Percentiles rank a stretch among this genome's conserved stretches.
phyloP scores from a whole-genome alignment of 37 sponge, comb jelly and placozoan genomes.

The Axinella damicornis region DNA sequence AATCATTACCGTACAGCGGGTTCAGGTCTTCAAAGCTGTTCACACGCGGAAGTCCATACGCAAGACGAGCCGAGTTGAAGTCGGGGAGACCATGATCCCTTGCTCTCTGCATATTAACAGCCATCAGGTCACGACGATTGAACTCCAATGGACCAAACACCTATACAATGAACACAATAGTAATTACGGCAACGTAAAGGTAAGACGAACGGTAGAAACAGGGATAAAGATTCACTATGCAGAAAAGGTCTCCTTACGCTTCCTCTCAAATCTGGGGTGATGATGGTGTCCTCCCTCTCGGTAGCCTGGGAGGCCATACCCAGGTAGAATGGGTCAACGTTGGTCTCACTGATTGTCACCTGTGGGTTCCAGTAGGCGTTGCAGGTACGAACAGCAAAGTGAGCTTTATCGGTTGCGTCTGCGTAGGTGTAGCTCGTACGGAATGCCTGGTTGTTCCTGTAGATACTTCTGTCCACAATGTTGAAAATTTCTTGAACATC shows the following conservation, averaged over 20 bases:
- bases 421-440: background rate
- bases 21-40: conserved; percentile 78
- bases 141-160: conserved; percentile 93
- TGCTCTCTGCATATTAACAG: conserved; percentile 93
- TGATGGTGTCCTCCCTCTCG: conserved; percentile 91
- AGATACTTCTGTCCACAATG: too few relatives aligned
- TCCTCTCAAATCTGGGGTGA: conserved; percentile 92
- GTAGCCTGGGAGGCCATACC: conserved; percentile 88
- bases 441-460: too few relatives aligned
- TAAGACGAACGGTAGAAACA: background rate
- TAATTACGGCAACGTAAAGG: background rate
- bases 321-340: conserved; percentile 78
- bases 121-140: conserved; percentile 95
- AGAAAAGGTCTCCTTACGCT: conserved; percentile 24
- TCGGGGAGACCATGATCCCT: conserved; percentile 96
- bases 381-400: conserved; percentile 88
- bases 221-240: too few relatives aligned
- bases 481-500: too few relatives aligned
- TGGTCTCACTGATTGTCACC: conserved; percentile 63
- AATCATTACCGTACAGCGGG: conserved; percentile 69
- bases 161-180: too few relatives aligned
- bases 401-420: background rate
- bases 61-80: conserved; percentile 85
- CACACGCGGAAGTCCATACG: conserved; percentile 70
- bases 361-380: conserved; percentile 93